A percentile compares a stretch with the other conserved stretches of the same genome.
Conservation (phyloP, 2,797 vertebrate genomes). For the Urophycis tenuis region DNA sequence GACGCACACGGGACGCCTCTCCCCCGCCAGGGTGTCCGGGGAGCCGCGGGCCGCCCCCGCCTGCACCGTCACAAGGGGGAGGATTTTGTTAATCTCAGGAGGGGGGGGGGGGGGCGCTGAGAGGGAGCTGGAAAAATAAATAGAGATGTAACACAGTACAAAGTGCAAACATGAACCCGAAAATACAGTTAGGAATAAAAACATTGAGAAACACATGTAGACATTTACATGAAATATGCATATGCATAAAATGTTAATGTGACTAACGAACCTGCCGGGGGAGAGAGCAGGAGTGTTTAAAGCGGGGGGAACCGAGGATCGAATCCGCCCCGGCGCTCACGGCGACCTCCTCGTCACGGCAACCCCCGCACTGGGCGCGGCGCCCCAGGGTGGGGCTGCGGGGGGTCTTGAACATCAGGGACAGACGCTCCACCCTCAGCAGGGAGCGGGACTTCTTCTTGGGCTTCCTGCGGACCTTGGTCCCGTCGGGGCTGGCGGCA, state of each 20-base stretch:
- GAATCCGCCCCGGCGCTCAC: conserved; percentile 32
- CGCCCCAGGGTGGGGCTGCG: conserved; percentile 69
- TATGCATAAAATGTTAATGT: no score
- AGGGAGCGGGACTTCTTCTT: conserved; percentile 67
- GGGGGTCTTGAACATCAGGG: conserved; percentile 71
- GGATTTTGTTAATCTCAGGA: no score
- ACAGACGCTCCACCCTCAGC: conserved; percentile 73
- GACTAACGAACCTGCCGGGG: conserved; percentile 56
- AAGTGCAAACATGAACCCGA: no score
- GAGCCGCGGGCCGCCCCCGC: no score
- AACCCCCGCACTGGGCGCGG: conserved; percentile 70
- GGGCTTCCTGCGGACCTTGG: conserved; percentile 52
- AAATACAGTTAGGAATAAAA: no score
- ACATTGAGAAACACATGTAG: no score
- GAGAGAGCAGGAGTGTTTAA: conserved; percentile 68
- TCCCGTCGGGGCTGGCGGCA: background rate
- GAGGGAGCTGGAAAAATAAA: no score
- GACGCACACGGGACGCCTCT: conserved; percentile 60
- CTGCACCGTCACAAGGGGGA: no score
- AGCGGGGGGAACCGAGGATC: conserved; percentile 38
- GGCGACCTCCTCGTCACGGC: conserved; percentile 48
- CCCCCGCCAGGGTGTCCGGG: conserved; percentile 29
- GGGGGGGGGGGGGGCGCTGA: no score
- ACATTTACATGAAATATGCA: no score
- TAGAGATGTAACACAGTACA: no score